Evolutionary conservation across 2,797 vertebrate species (phyloP), one percentile per base, ranked within the genome.

Genomic region (Enoplosus armatus): DNA sequence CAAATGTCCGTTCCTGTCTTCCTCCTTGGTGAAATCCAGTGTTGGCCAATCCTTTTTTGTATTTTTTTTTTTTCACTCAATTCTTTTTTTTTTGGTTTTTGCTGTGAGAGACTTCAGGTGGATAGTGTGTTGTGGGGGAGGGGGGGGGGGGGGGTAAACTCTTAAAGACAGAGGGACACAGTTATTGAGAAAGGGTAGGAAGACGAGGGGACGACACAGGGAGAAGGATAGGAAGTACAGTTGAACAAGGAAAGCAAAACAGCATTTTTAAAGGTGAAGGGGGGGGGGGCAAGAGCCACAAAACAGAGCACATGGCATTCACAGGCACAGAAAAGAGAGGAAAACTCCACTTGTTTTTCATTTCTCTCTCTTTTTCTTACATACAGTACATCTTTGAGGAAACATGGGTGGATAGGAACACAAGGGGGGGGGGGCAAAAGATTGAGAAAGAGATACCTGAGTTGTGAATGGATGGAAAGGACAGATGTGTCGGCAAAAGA

Each of bases 361-460:
- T 64, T 29, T 81, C 72, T 77, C 64, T 79, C 62, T 47, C 24
- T 66, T 86, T 75, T 72, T 55, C 54, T 61, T 62, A 76, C 66
- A 77, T 81, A 85, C 67, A 72, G 69, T 81, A 75, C 80, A 80
- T 72, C 47, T 77, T 56, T 83, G 67, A 78, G 61, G 59, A 86
- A 81, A 67, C 56, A 72, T 67, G 41, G 58, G 27, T 10, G 27
- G 47, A 77, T 24, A 59, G 47, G n/a, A 71, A 79, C 59, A 78
- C 22, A 15, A 63, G 76, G 66, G 54, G 24, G 77, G 76, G 66
- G 54, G 24, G 77, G 26, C 77, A 45, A 31, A 39, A 72, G 60
- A 68, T n/a, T 79, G 72, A 80, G 82, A 88, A 78, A 89, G 66
- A 88, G 84, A 92, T 95, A 95, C 94, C 95, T 95, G 95, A 95